Base-by-base conservation (phyloP, 2,113 vertebrate genomes). In the Todiramphus saurophagus region DNA sequence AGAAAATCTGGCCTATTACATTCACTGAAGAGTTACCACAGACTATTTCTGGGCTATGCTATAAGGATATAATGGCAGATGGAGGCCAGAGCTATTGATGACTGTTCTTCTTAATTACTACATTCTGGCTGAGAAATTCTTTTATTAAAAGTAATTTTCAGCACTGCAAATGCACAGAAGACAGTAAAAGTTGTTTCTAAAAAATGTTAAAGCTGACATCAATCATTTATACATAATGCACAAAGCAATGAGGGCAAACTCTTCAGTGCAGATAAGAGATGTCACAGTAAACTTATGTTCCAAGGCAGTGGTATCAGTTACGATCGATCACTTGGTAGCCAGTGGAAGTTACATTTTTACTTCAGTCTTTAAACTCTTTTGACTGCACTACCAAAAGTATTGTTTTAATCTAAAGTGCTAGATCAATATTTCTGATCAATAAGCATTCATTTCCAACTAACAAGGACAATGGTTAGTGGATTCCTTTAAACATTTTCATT, bases 181-280 rank as follows among this genome's bases (percentile, higher is more conserved):
- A 98, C 95, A 98, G 96, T 70, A 93, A 88, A 97, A 97, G 95
- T 95, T 96, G 94, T 93, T 97, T 96, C 97, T 97, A 94, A 97
- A 97, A 97, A 98, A 97, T 96, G 96, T 95, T 97, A 97, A 97
- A 97, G 87, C 90, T 89, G 89, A 86, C 94, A 98, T 98, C 96
- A 97, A 97, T 98, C 98, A 98, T 97, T 97, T 96, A 96, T 97
- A 97, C 97, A 97, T 97, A 98, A 98, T 94, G 93, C 96, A 97
- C 93, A 97, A 97, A 98, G 97, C 97, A 98, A 89, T 89, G 97
- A 98, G 96, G 97, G 87, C 97, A 95, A 98, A 98, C 97, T 98
- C 98, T 91, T 96, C 97, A 97, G 98, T 97, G 97, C 95, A 97
- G 98, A 98, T 98, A 99, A 98, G 98, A 98, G 97, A 98, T 98